Evolutionary conservation across 2,113 vertebrate genomes (phyloP), one percentile per base, ranked within the genome.

Genomic region (Apeltes quadracus): DNA sequence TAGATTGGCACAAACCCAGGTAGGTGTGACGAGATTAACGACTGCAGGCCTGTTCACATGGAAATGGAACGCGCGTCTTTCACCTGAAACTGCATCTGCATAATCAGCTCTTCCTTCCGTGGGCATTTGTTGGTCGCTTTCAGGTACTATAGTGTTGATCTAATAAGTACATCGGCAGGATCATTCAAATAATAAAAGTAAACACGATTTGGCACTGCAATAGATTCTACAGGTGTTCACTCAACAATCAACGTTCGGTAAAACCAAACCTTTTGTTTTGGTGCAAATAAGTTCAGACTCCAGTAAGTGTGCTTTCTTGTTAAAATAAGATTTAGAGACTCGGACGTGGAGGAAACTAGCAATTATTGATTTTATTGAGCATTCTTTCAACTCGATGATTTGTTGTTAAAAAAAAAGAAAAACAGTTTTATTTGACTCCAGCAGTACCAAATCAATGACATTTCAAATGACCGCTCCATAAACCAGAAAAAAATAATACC

Each of bases 41-140:
- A 23, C 4, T 20, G 32, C 16, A 2, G 3, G 14, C 76, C 43
- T 77, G 39, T 62, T 77, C 18, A 61, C 9, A 23, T 82, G 58
- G 61, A 83, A 87, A 81, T 78, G 9, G 12, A 6, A 13, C 8
- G 34, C 29, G 4, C 6, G n/a, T 75, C 23, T 80, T 34, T 78
- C 71, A 72, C 64, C 46, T 74, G 72, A 91, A 87, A 79, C 70
- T 61, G 48, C n/a, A 51, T 6, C 64, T 18, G 34, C 2, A 1
- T 56, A 32, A n/a, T 55, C 16, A 51, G 51, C 34, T 25, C 1
- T 2, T 18, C 18, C 5, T 1, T 74, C 12, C 14, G 16, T 29
- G 16, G n/a, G 1, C 22, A 9, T 18, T 18, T 65, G 29, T 18
- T 7, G 22, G 34, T 50, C 8, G 10, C 38, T 69, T 69, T 61